Evolutionary conservation across 2,888 invertebrate genomes (phyloP), one percentile per base, ranked within the genome.

Genomic region (Tricholauxania praeusta): DNA sequence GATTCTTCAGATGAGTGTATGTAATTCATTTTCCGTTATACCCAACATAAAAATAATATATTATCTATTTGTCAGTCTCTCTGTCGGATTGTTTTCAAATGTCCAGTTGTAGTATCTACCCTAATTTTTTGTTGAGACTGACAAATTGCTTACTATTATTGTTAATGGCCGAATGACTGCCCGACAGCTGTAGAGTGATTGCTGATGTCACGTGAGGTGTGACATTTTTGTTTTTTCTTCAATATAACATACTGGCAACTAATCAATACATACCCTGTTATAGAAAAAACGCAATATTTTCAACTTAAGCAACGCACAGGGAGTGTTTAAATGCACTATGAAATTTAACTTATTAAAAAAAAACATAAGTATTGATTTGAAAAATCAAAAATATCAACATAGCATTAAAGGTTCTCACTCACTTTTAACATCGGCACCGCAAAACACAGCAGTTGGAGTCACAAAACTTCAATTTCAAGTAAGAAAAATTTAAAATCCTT

Each of bases 1-100:
- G 4, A 15, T 39, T n/a, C 69, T 28, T 70, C 17, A 51, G 49
- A 12, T 39, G 51, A 48, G 17, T 39, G 39, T 10, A 39, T 32
- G 49, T n/a, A 59, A 69, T 69, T 59, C 51, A 60, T 69, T 59
- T 69, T 59, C 59, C 10, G 59, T 69, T 51, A 59, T 48, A 55
- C 69, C 28, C 12, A 19, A 19, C 39, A 51, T 32, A 32, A 32
- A 62, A 51, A 52, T 32, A 6, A 12, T 2, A 28, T 32, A 32
- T 60, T 32, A n/a, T 32, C 28, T 15, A 5, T 12, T 39, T n/a
- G 22, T 17, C 53, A 7, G n/a, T 15, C 55, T 12, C 15, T 63
- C 47, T 47, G 39, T 22, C 17, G 17, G 32, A 65, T 14, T n/a
- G 12, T 28, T 17, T 65, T 22, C 22, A 49, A 19, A 19, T 57